Evolutionary conservation across 2,113 vertebrate species (phyloP), one percentile per base, ranked within the genome.

Genomic region (Hemibagrus wyckioides): DNA sequence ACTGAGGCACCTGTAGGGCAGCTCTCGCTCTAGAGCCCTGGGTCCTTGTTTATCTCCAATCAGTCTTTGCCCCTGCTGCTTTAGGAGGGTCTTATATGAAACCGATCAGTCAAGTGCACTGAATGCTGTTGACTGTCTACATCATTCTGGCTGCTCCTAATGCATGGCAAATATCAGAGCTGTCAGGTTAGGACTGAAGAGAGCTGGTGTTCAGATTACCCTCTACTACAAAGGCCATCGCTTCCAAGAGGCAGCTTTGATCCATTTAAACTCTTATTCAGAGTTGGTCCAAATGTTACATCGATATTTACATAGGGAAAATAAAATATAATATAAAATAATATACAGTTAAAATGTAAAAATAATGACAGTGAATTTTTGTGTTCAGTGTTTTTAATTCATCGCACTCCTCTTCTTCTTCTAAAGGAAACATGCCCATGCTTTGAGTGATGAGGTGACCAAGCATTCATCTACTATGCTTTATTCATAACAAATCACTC

Each of bases 21-120:
- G 57, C 44, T 61, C 52, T 89, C 56, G 90, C 85, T 86, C 82
- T 91, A 82, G 80, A 87, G 89, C 87, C 79, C 39, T 0, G 65
- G 85, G 81, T 65, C 89, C 91, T 91, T 89, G 89, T 93, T 94
- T 93, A 92, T 93, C 91, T 89, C 90, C 88, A 86, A 92, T 93
- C 92, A 94, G 93, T 93, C 92, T 92, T 90, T 73, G 81, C 90
- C 91, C 91, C 86, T 21, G 56, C 90, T 89, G 89, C 91, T 89
- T 91, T 86, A 86, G 91, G 90, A 90, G 88, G 90, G 88, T 82
- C 89, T 92, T 85, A 86, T 92, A 91, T 92, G 89, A 91, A 95
- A 91, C 90, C 91, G 88, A 86, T 92, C 89, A 92, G 88, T 93
- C 88, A 90, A 92, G 93, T 92, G 92, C 91, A 92, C 87, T 91